These are phyloP conservation scores for Seison nebaliae DNA, from an alignment of 1,140 invertebrate genomes.

Conservation along the genomic window DNA sequence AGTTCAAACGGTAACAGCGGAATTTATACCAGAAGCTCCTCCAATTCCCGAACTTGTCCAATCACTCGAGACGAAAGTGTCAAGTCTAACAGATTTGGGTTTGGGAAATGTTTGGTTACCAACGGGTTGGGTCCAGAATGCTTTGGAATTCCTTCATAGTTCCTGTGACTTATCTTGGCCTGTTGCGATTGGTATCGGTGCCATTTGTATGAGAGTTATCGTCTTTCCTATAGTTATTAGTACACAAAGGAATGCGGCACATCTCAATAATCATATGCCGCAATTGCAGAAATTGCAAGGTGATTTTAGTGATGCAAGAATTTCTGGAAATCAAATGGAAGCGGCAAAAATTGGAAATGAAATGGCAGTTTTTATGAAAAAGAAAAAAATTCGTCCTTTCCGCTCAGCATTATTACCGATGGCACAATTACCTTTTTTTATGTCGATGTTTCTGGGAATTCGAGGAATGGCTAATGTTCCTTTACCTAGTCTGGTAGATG, in stretches of 20 bases:
- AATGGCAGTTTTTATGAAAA: slow-evolving; percentile 5
- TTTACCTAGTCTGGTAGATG: slow-evolving; percentile 53
- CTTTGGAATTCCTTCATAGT: slow-evolving; percentile 7
- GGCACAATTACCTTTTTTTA: slow-evolving; percentile 49
- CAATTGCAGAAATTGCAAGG: slow-evolving; percentile 8
- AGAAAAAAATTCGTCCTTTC: neutral
- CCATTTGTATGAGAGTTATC: slow-evolving; percentile 5
- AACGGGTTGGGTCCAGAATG: slow-evolving; percentile 8
- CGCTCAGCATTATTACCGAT: slow-evolving; percentile 11
- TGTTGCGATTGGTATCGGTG: slow-evolving; percentile 3
- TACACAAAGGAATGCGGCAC: slow-evolving; percentile 7
- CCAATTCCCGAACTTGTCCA: too few relatives aligned
- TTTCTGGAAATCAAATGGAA: slow-evolving; percentile 7
- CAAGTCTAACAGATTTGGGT: slow-evolving; percentile 1
- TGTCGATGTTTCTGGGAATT: slow-evolving; percentile 61
- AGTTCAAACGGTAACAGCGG: too few relatives aligned
- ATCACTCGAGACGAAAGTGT: too few relatives aligned
- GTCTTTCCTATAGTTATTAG: slow-evolving; percentile 7
- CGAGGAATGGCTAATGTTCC: slow-evolving; percentile 54
- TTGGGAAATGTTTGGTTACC: slow-evolving; percentile 6
- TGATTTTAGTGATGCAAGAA: slow-evolving; percentile 9
- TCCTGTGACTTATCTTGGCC: slow-evolving; percentile 7
- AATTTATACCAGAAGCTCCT: too few relatives aligned
- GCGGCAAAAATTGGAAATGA: neutral
- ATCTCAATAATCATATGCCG: slow-evolving; percentile 7